Evolutionary conservation across 2,888 invertebrate genomes (phyloP), one percentile per base, ranked within the genome.

Genomic region (Coelinius sp.): DNA sequence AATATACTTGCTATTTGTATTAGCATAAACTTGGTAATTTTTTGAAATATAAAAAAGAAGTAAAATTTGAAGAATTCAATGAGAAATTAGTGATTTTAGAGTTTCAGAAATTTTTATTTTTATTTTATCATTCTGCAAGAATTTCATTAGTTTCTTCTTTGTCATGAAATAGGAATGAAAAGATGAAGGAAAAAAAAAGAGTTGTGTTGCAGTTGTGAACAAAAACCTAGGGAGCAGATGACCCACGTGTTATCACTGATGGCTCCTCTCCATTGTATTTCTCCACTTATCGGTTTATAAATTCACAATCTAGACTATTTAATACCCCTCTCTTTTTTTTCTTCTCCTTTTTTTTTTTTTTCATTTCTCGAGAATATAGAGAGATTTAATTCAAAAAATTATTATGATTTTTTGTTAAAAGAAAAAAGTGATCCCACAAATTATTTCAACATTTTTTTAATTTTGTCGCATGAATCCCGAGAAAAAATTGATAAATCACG

Each of bases 181-280:
- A 41, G n/a, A n/a, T 41, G n/a, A n/a, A n/a, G n/a, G n/a, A 41
- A 12, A 41, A n/a, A 41, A 41, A n/a, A n/a, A n/a, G 41, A n/a
- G 41, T 41, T 6, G 41, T 12, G 41, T 41, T 12, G 41, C n/a
- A 41, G 41, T n/a, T 41, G 41, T 10, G n/a, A 41, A 41, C 41
- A 41, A 4, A 41, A 6, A n/a, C n/a, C 20, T 17, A 31, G 59
- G 31, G 20, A 59, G 53, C 1, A 53, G 59, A 59, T 59, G 31
- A 59, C 59, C 59, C 35, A 31, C 17, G 59, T 59, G 56, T 56
- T 56, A 59, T 59, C 59, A 35, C 8, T 7, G 7, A 49, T 31
- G n/a, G n/a, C 10, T 27, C 6, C 31, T 59, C 46, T 49, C 46
- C 46, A 14, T 35, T 27, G 14, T 31, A 1, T 12, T 56, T 14